Conservation (phyloP, 92 coral and sea anemone species). For the Hydrozoanthus gracilis region DNA sequence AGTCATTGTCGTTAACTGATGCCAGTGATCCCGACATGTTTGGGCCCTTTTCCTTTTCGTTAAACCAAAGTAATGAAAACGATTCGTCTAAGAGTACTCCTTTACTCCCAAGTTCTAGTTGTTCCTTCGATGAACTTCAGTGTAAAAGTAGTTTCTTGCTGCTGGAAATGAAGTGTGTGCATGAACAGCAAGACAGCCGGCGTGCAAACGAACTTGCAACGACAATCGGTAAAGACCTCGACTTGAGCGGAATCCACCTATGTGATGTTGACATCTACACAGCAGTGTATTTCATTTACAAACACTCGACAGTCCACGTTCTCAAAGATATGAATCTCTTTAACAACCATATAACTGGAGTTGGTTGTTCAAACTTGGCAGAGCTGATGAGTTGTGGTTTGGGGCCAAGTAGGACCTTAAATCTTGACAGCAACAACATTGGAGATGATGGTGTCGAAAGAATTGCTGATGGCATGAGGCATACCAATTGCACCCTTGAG, state of each 20-base stretch:
- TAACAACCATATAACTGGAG: slow-evolving; percentile 24
- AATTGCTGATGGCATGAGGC: slow-evolving; percentile 7
- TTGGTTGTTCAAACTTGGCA: slow-evolving; percentile 26
- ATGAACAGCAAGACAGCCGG: slow-evolving; percentile 30
- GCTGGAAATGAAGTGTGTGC: slow-evolving; percentile 28
- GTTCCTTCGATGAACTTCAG: not conserved
- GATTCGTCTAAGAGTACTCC: not conserved
- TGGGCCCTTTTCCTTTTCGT: too few species aligned
- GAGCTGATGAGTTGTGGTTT: not conserved
- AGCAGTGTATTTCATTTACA: slow-evolving; percentile 19
- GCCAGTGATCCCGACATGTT: not conserved
- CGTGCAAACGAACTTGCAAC: slow-evolving; percentile 18
- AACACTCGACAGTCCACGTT: not conserved
- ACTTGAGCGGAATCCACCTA: slow-evolving; percentile 39
- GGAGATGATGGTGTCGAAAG: slow-evolving; percentile 28
- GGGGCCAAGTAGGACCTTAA: slow-evolving; percentile 21
- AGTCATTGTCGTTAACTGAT: not conserved
- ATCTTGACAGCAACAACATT: slow-evolving; percentile 23
- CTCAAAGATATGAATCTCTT: slow-evolving; percentile 5
- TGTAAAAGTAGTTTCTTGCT: slow-evolving; percentile 20
- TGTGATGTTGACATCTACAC: slow-evolving; percentile 21
- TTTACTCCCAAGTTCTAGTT: not conserved
- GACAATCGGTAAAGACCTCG: slow-evolving; percentile 8
- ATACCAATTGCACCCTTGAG: slow-evolving; percentile 24
- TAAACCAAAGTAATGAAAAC: not conserved